Evolutionary conservation across 2,888 invertebrate genomes (phyloP).

Genomic region (Cerastoderma edule): DNA sequence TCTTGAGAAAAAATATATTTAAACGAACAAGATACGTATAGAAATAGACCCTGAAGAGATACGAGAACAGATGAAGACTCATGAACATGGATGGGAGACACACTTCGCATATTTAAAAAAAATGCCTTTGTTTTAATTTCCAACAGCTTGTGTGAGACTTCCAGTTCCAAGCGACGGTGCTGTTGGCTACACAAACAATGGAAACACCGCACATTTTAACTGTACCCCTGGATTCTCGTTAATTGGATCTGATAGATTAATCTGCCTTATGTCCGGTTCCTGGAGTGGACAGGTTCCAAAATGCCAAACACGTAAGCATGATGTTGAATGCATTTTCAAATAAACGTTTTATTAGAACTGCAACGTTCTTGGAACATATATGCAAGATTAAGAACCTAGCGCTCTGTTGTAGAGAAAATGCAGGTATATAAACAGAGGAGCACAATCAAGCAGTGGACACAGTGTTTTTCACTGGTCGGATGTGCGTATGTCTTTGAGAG

Average conservation of each 20-base stretch:
- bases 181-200: not conserved
- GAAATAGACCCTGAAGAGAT: too few relatives aligned
- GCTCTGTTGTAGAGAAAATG: not conserved
- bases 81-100: too few relatives aligned
- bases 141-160: not conserved
- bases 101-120: not conserved
- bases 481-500: not conserved
- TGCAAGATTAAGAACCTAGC: not conserved
- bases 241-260: not conserved
- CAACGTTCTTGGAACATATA: not conserved
- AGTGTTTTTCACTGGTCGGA: not conserved
- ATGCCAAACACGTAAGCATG: constrained; percentile 9
- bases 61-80: too few relatives aligned
- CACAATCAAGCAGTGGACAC: not conserved
- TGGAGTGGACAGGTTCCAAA: not conserved
- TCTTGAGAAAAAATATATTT: too few relatives aligned
- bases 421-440: not conserved
- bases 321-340: not conserved
- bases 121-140: not conserved
- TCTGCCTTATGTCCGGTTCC: not conserved
- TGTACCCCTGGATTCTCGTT: constrained; percentile 1
- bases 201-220: not conserved
- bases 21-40: too few relatives aligned
- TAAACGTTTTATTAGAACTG: not conserved
- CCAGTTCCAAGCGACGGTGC: not conserved